Base-by-base conservation (phyloP, 2,113 vertebrate species). In the Cairina moschata region DNA sequence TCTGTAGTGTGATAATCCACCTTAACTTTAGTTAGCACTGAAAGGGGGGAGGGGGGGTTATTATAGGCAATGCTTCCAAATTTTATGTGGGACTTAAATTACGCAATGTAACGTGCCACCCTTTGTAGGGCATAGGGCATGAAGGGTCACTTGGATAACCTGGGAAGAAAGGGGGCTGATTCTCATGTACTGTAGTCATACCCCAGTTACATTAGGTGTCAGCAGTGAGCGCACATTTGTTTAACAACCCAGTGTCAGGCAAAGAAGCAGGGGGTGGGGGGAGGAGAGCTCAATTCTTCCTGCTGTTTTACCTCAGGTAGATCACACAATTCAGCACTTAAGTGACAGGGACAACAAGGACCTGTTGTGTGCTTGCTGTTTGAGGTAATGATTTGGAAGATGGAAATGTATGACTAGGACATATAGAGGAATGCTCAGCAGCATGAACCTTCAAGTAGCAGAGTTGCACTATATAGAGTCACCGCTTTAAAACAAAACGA, bases 231-330 rank as follows among this genome's bases (percentile, higher is more conserved):
- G 10, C 2, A 4, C 2, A 17, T 22, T 52, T 52, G 5, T 54
- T 34, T 28, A 83, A 55, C 18, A 55, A 11, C 21, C 13, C 20
- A 2, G 3, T 29, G 82, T 14, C 44, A 81, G 67, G 32, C 8
- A 78, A 63, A 20, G 11, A n/a, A 52, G 14, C 3, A 1, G 20
- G 3, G 9, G 3, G 6, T 7, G 3, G 1, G 11, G 9, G 26
- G 7, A 18, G 13, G 3, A 26, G 7, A 29, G 14, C 23, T 66
- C 34, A 62, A 1, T 17, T 34, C 13, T 58, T 77, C 15, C 18
- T 26, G 21, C 9, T 52, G 73, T 65, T 75, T 85, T 76, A 29
- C 18, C 17, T 65, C 58, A 26, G 50, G 22, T 34, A 10, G 17
- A 25, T 50, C 26, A 9, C 7, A 8, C 3, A 52, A 28, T 55